Conservation (phyloP, 92 coral and sea anemone genomes). For the Anthopleura xanthogrammica region DNA sequence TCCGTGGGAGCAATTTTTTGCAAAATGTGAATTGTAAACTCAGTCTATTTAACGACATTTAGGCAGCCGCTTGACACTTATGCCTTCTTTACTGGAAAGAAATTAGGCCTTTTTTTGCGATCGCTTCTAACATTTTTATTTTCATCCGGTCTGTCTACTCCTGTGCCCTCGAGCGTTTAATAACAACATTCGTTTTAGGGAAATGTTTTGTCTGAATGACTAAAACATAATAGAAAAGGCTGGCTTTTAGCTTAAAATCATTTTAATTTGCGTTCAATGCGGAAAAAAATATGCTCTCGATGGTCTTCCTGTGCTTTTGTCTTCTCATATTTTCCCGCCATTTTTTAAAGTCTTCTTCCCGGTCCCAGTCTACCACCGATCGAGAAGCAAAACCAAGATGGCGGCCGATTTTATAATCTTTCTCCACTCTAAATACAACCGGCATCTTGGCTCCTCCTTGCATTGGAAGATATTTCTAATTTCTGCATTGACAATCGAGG, state of each 20-base stretch:
- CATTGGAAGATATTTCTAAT: conserved; percentile 5
- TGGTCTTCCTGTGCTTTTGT: conserved; percentile 9
- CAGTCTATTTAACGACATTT: too few species aligned
- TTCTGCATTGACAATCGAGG: conserved; percentile 18
- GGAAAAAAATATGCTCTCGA: background rate
- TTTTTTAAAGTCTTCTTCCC: conserved; percentile 15
- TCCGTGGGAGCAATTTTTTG: too few species aligned
- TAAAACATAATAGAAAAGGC: too few species aligned
- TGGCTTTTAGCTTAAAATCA: too few species aligned
- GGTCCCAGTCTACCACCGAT: conserved; percentile 21
- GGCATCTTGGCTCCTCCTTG: background rate
- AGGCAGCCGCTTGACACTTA: too few species aligned
- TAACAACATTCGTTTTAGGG: background rate
- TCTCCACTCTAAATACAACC: background rate
- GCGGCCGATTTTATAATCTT: conserved; percentile 15
- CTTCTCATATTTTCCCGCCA: conserved; percentile 29
- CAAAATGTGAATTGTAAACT: too few species aligned
- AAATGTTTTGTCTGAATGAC: background rate
- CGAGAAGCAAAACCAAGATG: conserved; percentile 16
- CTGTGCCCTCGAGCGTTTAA: background rate
- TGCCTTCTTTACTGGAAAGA: too few species aligned
- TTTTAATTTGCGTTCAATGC: too few species aligned
- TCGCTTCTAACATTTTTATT: background rate
- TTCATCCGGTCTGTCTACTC: background rate
- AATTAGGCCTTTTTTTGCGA: background rate